Evolutionary conservation across 2,113 vertebrate species (phyloP), one percentile per base, ranked within the genome.

Genomic region (Aegithalos caudatus): DNA sequence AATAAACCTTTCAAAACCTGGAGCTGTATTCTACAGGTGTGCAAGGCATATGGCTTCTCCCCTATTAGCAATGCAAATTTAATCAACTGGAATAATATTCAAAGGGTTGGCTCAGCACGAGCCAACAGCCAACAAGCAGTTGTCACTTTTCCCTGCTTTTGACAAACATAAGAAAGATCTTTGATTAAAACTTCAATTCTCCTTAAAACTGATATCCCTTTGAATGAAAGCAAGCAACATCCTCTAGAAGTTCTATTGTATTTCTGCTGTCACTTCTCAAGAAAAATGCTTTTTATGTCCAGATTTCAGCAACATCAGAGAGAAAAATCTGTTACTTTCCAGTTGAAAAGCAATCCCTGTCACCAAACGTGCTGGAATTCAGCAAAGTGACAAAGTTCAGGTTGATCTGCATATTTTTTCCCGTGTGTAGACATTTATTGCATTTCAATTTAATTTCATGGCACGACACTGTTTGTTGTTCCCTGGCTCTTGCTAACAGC

Each of bases 31-130:
- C 93, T 83, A 97, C 94, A 96, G 94, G 93, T 96, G 92, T 94
- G 76, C 1, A 17, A 91, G 82, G 88, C 94, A 95, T 96, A 95
- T 95, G 93, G 88, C 93, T 71, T 92, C 81, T 80, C 67, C 56
- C 27, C 61, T 62, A 94, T 97, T 93, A 96, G 95, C 95, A 96
- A 95, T 97, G 94, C 95, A 96, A 94, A 97, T 96, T 96, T 97
- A 96, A 97, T 96, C 96, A 97, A 77, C 90, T 18, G 29, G 86
- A 92, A 96, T 90, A 95, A 96, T 81, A 88, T 93, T 96, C 88
- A 88, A 90, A 95, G 5, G 51, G 64, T 81, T 92, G 80, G 51
- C 94, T 79, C 94, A 94, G 94, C 90, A 45, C 7, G 67, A 92
- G 77, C 83, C 95, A 93, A 40, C 64, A 86, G n/a, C 71, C 77